A percentile compares a stretch with the other conserved stretches of the same genome.
Evolutionary conservation across 2,113 vertebrate genomes (phyloP).

Genomic region (Axis porcinus): DNA sequence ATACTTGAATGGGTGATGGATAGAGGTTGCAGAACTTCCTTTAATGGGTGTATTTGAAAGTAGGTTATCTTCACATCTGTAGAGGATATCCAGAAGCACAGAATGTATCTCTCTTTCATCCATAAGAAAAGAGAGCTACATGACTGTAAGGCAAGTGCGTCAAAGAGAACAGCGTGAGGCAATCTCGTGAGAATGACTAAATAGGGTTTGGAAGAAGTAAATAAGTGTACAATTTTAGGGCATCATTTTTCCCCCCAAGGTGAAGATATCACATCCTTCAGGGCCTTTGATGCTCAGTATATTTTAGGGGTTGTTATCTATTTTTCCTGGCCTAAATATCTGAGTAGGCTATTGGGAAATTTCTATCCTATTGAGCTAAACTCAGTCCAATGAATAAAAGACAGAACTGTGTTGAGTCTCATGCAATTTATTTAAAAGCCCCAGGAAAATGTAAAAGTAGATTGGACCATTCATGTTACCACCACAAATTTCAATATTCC

Average conservation of each 20-base stretch:
- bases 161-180: not conserved
- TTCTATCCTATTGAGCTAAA: not conserved
- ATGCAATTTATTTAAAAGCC: not conserved
- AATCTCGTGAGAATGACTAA: not conserved
- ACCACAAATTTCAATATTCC: not conserved
- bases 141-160: fast-evolving
- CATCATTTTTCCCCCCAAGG: not conserved
- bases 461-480: not conserved
- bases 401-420: not conserved
- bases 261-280: not conserved
- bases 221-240: not conserved
- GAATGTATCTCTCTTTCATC: not conserved
- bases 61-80: not conserved
- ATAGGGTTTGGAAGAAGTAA: not conserved
- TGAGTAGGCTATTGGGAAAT: not conserved
- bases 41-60: not conserved
- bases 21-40: not conserved
- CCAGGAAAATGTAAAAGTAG: not conserved
- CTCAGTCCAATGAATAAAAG: not conserved
- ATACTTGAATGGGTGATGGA: not conserved
- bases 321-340: not conserved
- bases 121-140: not conserved
- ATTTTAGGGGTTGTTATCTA: not conserved
- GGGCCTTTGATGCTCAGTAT: not conserved
- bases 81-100: not conserved